A percentile compares a stretch with the other conserved stretches of the same genome.
phyloP scores from a whole-genome alignment of 2,113 vertebrate species.

The Mustelus asterias region DNA sequence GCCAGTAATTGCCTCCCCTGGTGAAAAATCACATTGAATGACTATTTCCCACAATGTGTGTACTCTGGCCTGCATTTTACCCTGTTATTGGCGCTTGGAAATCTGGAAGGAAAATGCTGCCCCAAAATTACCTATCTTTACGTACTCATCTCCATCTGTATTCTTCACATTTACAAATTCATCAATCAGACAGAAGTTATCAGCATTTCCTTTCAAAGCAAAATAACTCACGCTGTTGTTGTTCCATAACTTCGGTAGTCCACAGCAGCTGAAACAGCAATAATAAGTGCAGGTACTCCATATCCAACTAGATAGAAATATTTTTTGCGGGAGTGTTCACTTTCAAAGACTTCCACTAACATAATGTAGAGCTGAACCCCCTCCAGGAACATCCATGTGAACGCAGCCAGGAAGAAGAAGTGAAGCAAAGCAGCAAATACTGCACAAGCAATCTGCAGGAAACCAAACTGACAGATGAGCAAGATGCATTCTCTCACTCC shows the following conservation, averaged over 20 bases:
- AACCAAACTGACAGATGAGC: background rate
- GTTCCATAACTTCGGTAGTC: conserved; percentile 96
- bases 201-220: conserved; percentile 39
- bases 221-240: conserved; percentile 79
- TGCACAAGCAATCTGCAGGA: conserved; percentile 80
- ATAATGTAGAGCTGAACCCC: conserved; percentile 97
- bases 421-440: conserved; percentile 92
- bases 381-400: conserved; percentile 99
- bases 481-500: background rate
- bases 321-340: conserved; percentile 83
- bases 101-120: background rate
- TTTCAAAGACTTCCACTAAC: conserved; percentile 98
- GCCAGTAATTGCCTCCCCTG: too few relatives aligned
- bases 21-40: too few relatives aligned
- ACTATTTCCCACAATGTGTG: too few relatives aligned
- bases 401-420: conserved; percentile 97
- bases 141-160: conserved; percentile 46
- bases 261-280: conserved; percentile 85
- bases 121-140: conserved; percentile 4
- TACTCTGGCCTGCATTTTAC: too few relatives aligned
- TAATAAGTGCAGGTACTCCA: conserved; percentile 84
- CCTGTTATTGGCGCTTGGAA: background rate
- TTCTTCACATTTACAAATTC: conserved; percentile 53
- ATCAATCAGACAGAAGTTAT: conserved; percentile 54
- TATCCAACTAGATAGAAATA: conserved; percentile 96